Base-by-base conservation (phyloP, 2,113 vertebrate genomes). In the Cinclus mexicanus region DNA sequence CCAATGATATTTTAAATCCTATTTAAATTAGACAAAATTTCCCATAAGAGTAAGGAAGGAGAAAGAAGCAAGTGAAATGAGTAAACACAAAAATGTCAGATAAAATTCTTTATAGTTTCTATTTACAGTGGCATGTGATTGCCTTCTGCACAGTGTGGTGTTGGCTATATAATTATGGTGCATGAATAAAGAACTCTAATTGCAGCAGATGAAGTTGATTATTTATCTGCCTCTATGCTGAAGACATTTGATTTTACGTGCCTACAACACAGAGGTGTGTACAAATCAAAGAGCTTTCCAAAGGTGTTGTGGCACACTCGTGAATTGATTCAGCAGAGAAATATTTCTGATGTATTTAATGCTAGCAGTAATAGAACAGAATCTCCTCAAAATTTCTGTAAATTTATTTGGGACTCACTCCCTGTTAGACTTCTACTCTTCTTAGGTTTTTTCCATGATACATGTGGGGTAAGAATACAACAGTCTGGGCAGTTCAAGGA, bases 1-100 rank as follows among this genome's bases (percentile, higher is more conserved):
- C 78, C 90, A 94, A 90, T 93, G 71, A 33, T 95, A 91, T 95
- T 52, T 96, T 94, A 95, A 96, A 91, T 95, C 59, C 75, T 70
- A 69, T 95, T 93, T 93, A 93, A 95, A 91, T 94, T 80, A 80
- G 50, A 65, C 26, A 80, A 77, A 90, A 93, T 96, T 94, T 96
- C 91, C 90, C 94, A 28, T 77, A 90, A 91, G 87, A 93, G 4
- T 67, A 75, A 80, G 79, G 52, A 80, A 89, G 23, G 46, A 95
- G 55, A 74, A 79, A 61, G 70, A 90, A 91, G 55, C 50, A 70
- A 88, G 59, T 0, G 0, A 78, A 94, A 94, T 74, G 69, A 56
- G 42, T 88, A 90, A 94, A 93, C 59, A 90, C 33, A 76, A 85
- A 95, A 97, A 95, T 91, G 93, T 96, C 91, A 93, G 67, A 79